Conservation (phyloP, 1,140 invertebrate species). For the Leptinotarsa texana region DNA sequence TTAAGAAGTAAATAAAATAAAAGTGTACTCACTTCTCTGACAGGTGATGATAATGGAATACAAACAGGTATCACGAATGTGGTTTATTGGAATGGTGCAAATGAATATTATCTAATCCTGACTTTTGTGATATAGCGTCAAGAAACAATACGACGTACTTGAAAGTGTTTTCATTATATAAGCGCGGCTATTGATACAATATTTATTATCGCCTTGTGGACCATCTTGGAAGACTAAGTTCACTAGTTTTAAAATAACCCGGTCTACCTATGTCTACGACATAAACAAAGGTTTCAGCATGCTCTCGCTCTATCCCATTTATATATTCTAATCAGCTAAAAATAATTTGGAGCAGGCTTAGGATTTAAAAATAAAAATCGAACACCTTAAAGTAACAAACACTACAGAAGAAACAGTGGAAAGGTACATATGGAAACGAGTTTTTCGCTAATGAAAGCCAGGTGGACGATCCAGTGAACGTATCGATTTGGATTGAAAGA, state of each 20-base stretch:
- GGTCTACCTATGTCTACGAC: conserved; percentile 1
- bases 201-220: background rate
- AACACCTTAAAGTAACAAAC: too few species aligned
- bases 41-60: background rate
- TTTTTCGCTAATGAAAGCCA: too few species aligned
- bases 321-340: conserved; percentile 6
- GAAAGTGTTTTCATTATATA: background rate
- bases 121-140: background rate
- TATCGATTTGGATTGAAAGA: too few species aligned
- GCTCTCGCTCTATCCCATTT: background rate
- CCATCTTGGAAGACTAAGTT: background rate
- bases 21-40: background rate
- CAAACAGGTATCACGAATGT: background rate
- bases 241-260: background rate
- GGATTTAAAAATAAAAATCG: background rate
- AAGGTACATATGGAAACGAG: too few species aligned
- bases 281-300: background rate
- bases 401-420: too few species aligned
- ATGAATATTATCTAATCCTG: conserved; percentile 3
- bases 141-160: conserved; percentile 1
- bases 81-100: conserved; percentile 1
- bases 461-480: too few species aligned
- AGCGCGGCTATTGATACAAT: background rate
- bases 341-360: background rate
- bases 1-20: background rate